Conservation (phyloP, 2,888 invertebrate species). For the Tetanocera ferruginea region DNA sequence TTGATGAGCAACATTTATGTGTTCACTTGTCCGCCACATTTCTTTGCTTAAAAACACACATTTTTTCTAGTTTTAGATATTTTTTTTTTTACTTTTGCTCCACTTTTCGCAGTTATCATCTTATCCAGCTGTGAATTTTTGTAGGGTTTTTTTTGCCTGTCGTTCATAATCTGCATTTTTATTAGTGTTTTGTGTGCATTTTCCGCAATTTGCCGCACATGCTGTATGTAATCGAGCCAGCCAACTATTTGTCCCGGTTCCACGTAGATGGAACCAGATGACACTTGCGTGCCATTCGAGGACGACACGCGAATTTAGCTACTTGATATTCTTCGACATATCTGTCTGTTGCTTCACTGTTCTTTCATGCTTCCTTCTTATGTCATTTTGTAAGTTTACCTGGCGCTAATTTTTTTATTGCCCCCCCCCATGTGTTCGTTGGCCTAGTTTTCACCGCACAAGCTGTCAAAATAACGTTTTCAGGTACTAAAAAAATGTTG, state of each 20-base stretch:
- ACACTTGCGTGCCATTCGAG: not conserved
- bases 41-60: too few relatives aligned
- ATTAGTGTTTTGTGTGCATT: slow-evolving; percentile 13
- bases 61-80: too few relatives aligned
- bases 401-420: slow-evolving; percentile 15
- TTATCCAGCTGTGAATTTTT: too few relatives aligned
- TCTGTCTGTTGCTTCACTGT: not conserved
- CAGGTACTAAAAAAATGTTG: too few relatives aligned
- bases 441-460: not conserved
- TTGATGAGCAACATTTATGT: too few relatives aligned
- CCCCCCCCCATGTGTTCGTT: not conserved
- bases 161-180: slow-evolving; percentile 12
- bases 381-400: not conserved
- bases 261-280: not conserved
- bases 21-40: too few relatives aligned
- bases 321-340: not conserved
- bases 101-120: too few relatives aligned
- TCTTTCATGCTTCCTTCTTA: not conserved
- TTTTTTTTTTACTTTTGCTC: too few relatives aligned
- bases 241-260: not conserved
- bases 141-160: too few relatives aligned
- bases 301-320: not conserved
- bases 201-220: slow-evolving; percentile 22
- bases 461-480: not conserved
- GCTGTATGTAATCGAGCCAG: not conserved